phyloP scores from a whole-genome alignment of 2,113 vertebrate species.

The Chloroceryle aenea region DNA sequence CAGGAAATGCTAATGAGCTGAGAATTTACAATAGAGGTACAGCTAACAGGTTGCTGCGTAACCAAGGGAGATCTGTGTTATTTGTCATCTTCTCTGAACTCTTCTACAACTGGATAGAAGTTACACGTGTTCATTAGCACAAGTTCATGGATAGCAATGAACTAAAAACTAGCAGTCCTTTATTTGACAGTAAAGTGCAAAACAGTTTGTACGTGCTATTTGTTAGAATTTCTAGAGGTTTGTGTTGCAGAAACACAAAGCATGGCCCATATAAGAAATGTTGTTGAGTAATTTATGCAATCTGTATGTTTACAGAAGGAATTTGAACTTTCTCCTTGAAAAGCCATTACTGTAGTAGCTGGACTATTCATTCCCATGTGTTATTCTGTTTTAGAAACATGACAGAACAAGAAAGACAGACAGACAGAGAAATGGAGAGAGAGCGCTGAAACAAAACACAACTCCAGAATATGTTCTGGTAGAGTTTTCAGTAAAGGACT shows the following conservation, averaged over 20 bases:
- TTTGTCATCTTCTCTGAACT: not conserved
- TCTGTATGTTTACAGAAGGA: constrained; percentile 4
- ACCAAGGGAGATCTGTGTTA: not conserved
- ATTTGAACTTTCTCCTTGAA: constrained; percentile 17
- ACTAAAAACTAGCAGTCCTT: not conserved
- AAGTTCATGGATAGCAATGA: not conserved
- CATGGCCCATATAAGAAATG: not conserved
- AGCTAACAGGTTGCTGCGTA: not conserved
- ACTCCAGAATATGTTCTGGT: not conserved
- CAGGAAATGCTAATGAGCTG: constrained; percentile 16
- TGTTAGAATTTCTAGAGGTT: not conserved
- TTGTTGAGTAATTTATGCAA: constrained; percentile 21
- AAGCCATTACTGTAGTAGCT: not conserved
- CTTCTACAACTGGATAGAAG: not conserved
- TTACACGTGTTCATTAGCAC: not conserved
- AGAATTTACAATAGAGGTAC: not conserved
- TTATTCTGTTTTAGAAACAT: constrained; percentile 28
- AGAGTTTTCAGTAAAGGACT: not conserved
- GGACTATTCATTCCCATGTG: not conserved
- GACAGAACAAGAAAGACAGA: not conserved
- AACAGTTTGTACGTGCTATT: not conserved
- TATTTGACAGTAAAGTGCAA: not conserved
- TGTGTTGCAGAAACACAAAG: not conserved
- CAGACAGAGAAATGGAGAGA: not conserved
- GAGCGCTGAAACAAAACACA: not conserved